A percentile compares a stretch with the other conserved stretches of the same genome.
Evolutionary conservation across 2,113 vertebrate species (phyloP).

Genomic region (Mobula hypostoma): DNA sequence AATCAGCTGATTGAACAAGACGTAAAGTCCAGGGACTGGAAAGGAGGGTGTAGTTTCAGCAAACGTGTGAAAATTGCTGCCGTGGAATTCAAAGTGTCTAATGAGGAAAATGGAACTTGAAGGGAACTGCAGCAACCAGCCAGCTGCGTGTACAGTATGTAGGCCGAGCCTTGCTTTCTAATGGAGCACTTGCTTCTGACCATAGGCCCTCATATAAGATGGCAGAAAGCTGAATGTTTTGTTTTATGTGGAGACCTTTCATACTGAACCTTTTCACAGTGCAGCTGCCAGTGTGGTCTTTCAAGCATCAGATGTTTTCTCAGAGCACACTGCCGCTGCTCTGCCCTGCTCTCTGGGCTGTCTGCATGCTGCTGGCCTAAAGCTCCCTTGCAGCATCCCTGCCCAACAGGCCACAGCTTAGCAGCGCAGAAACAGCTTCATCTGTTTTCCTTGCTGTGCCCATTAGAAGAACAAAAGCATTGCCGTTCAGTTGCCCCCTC

Average conservation of each 20-base stretch:
- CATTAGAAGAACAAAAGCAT: conserved; percentile 48
- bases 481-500: conserved; percentile 42
- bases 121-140: not conserved
- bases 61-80: not conserved
- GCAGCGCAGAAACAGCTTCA: conserved; percentile 53
- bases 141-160: not conserved
- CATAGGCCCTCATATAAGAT: not conserved
- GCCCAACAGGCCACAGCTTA: conserved; percentile 47
- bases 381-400: conserved; percentile 47
- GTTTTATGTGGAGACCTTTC: not conserved
- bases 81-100: not conserved
- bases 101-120: conserved; percentile 4
- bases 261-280: not conserved
- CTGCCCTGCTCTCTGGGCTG: not conserved
- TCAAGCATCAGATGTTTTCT: not conserved
- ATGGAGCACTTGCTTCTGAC: not conserved
- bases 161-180: not conserved
- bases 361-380: conserved; percentile 38
- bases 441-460: conserved; percentile 49
- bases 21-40: not conserved
- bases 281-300: not conserved
- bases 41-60: not conserved
- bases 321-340: not conserved
- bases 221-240: not conserved
- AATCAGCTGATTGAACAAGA: not conserved